Conservation (phyloP, 2,797 vertebrate genomes). For the Novumbra hubbsi region DNA sequence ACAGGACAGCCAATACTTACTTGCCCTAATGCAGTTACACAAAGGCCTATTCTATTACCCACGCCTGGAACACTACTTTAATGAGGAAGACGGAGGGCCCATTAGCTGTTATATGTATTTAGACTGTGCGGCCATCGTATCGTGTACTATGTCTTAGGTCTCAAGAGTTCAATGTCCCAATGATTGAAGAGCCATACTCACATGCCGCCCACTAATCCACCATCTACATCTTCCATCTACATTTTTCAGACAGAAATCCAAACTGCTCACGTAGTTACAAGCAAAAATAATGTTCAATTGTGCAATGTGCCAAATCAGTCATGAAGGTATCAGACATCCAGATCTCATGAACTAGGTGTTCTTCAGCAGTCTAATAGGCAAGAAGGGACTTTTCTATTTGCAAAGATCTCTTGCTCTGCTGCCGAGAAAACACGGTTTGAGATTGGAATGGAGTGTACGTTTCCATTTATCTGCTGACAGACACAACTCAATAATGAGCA, state of each 20-base stretch:
- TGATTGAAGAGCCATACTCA: slow-evolving; percentile 43
- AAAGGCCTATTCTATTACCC: slow-evolving; percentile 50
- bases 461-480: background rate
- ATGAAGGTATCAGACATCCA: background rate
- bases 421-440: background rate
- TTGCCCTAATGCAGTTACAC: slow-evolving; percentile 32
- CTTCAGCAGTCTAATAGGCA: background rate
- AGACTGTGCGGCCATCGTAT: slow-evolving; percentile 32
- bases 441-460: background rate
- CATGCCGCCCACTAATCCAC: slow-evolving; percentile 29
- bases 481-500: background rate
- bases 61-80: slow-evolving; percentile 22
- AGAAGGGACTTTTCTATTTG: background rate
- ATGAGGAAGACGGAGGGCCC: slow-evolving; percentile 27
- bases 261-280: slow-evolving; percentile 49
- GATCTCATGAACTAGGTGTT: background rate
- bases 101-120: slow-evolving; percentile 32
- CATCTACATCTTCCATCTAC: background rate
- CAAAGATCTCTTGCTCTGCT: background rate
- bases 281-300: slow-evolving; percentile 46
- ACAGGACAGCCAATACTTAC: slow-evolving; percentile 17
- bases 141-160: slow-evolving; percentile 48
- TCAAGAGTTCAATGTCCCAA: slow-evolving; percentile 55
- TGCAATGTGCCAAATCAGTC: background rate
- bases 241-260: slow-evolving; percentile 56